A percentile compares a stretch with the other conserved stretches of the same genome.
Conservation (phyloP, 2,113 vertebrate species). For the Ammodytes marinus region DNA sequence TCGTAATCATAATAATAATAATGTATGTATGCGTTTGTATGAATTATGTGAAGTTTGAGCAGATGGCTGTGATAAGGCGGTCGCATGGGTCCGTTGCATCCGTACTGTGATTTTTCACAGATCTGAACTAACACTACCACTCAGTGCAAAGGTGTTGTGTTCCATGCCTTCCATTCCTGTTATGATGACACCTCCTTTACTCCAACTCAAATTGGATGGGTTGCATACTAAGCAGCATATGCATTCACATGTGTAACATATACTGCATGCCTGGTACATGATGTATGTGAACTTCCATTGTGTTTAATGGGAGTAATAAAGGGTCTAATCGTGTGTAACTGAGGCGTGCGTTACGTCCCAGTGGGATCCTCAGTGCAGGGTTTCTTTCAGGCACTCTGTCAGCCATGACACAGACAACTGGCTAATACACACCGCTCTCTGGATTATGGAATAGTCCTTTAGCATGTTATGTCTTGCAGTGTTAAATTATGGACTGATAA, state of each 20-base stretch:
- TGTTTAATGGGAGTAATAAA: slow-evolving; percentile 14
- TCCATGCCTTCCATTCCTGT: slow-evolving; percentile 3
- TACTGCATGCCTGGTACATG: neutral
- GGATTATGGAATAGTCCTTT: neutral
- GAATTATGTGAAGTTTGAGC: neutral
- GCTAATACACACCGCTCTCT: neutral
- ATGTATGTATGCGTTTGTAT: no score
- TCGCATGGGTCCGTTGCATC: neutral
- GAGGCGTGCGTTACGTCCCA: neutral
- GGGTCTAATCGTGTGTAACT: neutral
- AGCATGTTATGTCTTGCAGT: slow-evolving; percentile 15
- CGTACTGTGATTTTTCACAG: slow-evolving; percentile 11
- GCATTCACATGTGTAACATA: neutral
- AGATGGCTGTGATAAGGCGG: neutral
- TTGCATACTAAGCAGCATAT: neutral
- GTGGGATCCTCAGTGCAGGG: neutral
- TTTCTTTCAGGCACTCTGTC: slow-evolving; percentile 11
- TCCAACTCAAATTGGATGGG: slow-evolving; percentile 11
- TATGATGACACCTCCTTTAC: slow-evolving; percentile 18
- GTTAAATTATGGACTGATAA: slow-evolving; percentile 43
- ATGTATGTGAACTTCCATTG: neutral
- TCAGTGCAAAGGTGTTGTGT: slow-evolving; percentile 29
- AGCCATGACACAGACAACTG: slow-evolving; percentile 26
- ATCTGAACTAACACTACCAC: slow-evolving; percentile 17
- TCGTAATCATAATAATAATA: no score